These are phyloP conservation scores for Calephelis perditalis DNA, from an alignment of 2,888 invertebrate genomes.

Conservation along the genomic window DNA sequence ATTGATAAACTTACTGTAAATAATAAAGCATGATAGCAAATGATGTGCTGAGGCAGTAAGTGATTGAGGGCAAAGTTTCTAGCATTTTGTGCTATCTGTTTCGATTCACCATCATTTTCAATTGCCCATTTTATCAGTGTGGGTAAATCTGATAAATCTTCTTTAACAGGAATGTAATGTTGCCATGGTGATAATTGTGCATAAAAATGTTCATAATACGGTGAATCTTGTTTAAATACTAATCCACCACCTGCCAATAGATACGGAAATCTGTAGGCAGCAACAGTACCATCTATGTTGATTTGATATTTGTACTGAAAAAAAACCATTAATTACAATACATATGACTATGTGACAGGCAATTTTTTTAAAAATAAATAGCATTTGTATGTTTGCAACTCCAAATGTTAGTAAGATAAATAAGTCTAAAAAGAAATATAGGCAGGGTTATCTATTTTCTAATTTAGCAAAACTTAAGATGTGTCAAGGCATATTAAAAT, in stretches of 20 bases:
- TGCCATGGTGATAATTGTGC: slow-evolving; percentile 82
- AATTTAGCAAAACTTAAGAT: no score
- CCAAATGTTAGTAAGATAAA: not conserved
- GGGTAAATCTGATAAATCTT: slow-evolving; percentile 88
- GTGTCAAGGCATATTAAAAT: no score
- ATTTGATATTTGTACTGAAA: slow-evolving; percentile 95
- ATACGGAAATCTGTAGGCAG: slow-evolving; percentile 96
- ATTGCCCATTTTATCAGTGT: slow-evolving; percentile 88
- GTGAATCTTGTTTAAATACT: slow-evolving; percentile 94
- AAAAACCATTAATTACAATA: not conserved
- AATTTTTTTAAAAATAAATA: no score
- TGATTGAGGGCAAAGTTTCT: slow-evolving; percentile 85
- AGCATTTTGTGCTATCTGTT: slow-evolving; percentile 81
- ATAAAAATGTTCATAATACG: slow-evolving; percentile 98
- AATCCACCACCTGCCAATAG: slow-evolving; percentile 91
- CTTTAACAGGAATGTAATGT: slow-evolving; percentile 91
- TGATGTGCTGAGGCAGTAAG: slow-evolving; percentile 89
- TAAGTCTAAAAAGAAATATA: not conserved
- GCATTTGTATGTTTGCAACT: not conserved
- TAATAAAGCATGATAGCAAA: slow-evolving; percentile 89
- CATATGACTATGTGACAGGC: no score
- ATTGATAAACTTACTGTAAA: slow-evolving; percentile 46
- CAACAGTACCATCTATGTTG: slow-evolving; percentile 97
- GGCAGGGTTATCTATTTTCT: no score
- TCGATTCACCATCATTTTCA: slow-evolving; percentile 82